phyloP scores from a whole-genome alignment of 2,113 vertebrate species.

The Lutjanus erythropterus region DNA sequence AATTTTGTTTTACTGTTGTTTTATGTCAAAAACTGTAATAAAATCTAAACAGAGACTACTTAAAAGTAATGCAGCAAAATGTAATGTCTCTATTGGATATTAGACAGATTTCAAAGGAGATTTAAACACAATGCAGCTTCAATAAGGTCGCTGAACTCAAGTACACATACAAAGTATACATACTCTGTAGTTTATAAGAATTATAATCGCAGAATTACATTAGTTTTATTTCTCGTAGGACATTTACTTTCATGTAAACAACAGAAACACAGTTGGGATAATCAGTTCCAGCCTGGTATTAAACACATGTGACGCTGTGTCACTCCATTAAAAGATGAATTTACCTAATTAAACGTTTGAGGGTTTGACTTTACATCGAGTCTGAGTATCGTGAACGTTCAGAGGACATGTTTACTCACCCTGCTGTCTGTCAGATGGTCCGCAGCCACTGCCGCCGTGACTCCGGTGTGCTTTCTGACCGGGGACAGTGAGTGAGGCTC shows the following conservation, averaged over 20 bases:
- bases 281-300: background rate
- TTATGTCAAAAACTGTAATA: too few relatives aligned
- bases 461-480: constrained; percentile 43
- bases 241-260: background rate
- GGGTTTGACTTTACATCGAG: background rate
- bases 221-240: background rate
- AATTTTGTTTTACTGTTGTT: too few relatives aligned
- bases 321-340: background rate
- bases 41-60: too few relatives aligned
- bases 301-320: constrained; percentile 20
- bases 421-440: constrained; percentile 42
- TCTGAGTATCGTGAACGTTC: background rate
- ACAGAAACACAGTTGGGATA: background rate
- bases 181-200: background rate
- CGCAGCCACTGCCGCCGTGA: constrained; percentile 12
- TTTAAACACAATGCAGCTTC: background rate
- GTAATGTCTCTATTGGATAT: background rate
- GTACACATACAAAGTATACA: background rate
- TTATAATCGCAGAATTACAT: background rate
- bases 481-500: constrained; percentile 28
- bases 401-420: constrained; percentile 49
- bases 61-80: too few relatives aligned
- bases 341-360: background rate
- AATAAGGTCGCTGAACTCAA: constrained; percentile 8
- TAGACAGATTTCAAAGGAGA: background rate